These are phyloP conservation scores for Apodemus sylvaticus DNA, from an alignment of 2,113 vertebrate species.

Conservation along the genomic window DNA sequence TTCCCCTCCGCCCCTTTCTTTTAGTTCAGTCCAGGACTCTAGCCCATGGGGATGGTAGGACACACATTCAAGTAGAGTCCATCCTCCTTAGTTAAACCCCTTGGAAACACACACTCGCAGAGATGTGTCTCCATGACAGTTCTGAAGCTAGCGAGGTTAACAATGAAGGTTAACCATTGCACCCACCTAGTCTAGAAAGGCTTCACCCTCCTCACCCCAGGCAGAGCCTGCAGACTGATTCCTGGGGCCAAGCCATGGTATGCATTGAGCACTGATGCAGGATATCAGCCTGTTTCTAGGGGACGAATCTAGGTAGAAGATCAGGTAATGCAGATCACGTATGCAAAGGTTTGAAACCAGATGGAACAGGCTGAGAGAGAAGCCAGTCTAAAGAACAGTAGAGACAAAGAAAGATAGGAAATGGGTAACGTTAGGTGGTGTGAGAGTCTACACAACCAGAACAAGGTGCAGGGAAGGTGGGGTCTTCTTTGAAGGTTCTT, in stretches of 20 bases:
- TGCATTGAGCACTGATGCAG: background rate
- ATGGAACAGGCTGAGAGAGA: background rate
- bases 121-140: background rate
- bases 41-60: no score
- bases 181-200: background rate
- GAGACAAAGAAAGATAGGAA: background rate
- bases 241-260: background rate
- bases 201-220: background rate
- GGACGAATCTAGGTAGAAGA: background rate
- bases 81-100: background rate
- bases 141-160: background rate
- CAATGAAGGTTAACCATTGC: background rate
- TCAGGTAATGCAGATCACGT: background rate
- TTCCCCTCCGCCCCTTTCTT: background rate
- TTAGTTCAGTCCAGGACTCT: background rate
- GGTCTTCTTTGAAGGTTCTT: background rate
- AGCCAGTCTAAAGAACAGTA: background rate
- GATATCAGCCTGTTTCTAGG: background rate
- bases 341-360: constrained; percentile 34
- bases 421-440: background rate
- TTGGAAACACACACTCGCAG: background rate
- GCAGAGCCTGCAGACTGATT: background rate
- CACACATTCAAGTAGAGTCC: background rate
- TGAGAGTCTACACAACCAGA: background rate
- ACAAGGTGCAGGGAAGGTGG: background rate